These are phyloP conservation scores for Platycercus adscitus DNA, from an alignment of 2,113 vertebrate species.

Conservation along the genomic window DNA sequence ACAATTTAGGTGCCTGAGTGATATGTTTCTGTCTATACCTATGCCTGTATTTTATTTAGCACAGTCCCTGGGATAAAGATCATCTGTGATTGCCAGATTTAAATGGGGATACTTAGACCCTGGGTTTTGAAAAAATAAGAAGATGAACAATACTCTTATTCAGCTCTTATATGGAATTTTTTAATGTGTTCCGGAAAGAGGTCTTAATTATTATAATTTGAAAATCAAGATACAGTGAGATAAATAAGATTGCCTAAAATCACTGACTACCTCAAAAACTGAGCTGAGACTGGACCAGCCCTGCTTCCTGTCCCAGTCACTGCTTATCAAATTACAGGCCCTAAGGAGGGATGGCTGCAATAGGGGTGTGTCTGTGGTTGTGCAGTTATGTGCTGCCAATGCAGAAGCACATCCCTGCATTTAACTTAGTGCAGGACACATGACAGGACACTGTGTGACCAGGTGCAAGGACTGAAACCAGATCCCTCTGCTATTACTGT, in stretches of 20 bases:
- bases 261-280: not conserved
- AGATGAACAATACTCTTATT: not conserved
- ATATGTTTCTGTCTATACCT: not conserved
- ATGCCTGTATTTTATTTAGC: not conserved
- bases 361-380: not conserved
- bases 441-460: not conserved
- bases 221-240: not conserved
- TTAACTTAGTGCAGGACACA: not conserved
- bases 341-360: not conserved
- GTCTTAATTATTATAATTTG: not conserved
- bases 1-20: not conserved
- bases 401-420: not conserved
- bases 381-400: too few species aligned
- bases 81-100: not conserved
- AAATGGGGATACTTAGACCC: not conserved
- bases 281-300: not conserved
- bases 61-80: not conserved
- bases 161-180: accelerated
- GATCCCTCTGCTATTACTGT: not conserved
- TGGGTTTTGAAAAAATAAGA: not conserved
- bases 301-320: not conserved
- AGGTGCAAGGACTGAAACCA: not conserved
- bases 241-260: not conserved
- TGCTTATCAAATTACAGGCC: not conserved
- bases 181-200: not conserved